A percentile compares a stretch with the other conserved stretches of the same genome.
Conservation (phyloP, 2,888 invertebrate genomes). For the Xylota sylvarum region DNA sequence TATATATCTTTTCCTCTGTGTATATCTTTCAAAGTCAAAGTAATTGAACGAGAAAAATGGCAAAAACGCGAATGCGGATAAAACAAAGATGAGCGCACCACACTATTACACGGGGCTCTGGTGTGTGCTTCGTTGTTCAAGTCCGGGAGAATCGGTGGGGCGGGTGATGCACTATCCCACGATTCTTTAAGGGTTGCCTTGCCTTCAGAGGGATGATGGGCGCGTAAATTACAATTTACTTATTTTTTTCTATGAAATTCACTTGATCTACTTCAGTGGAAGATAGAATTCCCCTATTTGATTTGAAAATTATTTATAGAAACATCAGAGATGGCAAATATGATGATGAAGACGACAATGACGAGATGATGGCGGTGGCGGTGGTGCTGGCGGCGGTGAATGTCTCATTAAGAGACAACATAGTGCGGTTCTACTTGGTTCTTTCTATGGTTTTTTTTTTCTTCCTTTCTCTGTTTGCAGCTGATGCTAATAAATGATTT, state of each 20-base stretch:
- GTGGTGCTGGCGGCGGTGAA: conserved; percentile 45
- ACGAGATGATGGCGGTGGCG: conserved; percentile 37
- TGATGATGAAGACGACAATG: conserved; percentile 30
- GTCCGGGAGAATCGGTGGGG: background rate
- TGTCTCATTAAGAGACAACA: conserved; percentile 68
- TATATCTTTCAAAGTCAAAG: conserved; percentile 75
- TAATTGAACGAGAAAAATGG: conserved; percentile 72
- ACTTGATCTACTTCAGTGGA: conserved; percentile 14
- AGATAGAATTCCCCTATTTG: conserved; percentile 29
- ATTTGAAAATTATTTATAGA: conserved; percentile 66
- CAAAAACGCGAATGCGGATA: conserved; percentile 62
- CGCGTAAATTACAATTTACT: conserved; percentile 29
- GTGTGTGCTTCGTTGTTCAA: background rate
- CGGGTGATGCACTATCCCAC: background rate
- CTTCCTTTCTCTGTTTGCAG: conserved; percentile 5
- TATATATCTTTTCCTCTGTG: conserved; percentile 42
- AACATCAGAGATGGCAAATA: conserved; percentile 61
- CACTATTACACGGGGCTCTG: background rate
- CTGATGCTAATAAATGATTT: conserved; percentile 39
- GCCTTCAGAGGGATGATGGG: conserved; percentile 15
- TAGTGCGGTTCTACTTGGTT: conserved; percentile 48
- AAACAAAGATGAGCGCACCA: conserved; percentile 54
- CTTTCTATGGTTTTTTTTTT: conserved; percentile 33
- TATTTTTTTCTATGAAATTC: conserved; percentile 20
- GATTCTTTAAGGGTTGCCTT: conserved; percentile 24